Base-by-base conservation (phyloP, 1,140 invertebrate species). In the Drosophila erecta region DNA sequence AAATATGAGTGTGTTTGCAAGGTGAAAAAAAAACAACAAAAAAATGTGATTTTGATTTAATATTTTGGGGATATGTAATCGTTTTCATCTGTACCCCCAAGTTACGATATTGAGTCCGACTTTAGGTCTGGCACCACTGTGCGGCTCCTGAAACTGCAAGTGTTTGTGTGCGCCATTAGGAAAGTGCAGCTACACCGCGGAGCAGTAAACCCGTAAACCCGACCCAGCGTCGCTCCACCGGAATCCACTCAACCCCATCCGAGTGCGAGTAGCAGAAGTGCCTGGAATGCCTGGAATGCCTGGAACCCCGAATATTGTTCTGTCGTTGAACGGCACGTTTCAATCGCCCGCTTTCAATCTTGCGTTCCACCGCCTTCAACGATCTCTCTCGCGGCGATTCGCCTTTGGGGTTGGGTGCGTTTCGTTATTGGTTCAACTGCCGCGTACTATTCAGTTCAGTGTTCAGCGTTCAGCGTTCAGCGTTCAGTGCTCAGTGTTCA, bases 341-440 rank as follows among this genome's bases (percentile, higher is more conserved):
- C 57, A 61, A 64, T 27, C 61, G 41, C 4, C 37, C 12, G 27
- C 60, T 44, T 44, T 20, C 41, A 12, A 15, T 20, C 27, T 60
- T 46, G 50, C 60, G 51, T 30, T 30, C 47, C 55, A 22, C 33
- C 20, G 46, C 14, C 37, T 60, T 79, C 66, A 85, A 80, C 55
- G 81, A 80, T 73, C 76, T 76, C 75, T 43, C 60, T 65, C 56
- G 10, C 17, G 41, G 33, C 49, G 43, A 60, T 33, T 44, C 58
- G 80, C 49, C 46, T 51, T 51, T 61, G 62, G 50, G 70, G 41
- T 66, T 78, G 67, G 49, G 76, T 79, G 58, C 76, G 76, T 73
- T 79, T 79, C 79, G 67, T 74, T 79, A 75, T 79, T 79, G 76
- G 81, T 79, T 83, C 76, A 74, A 61, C 70, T 66, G 81, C 76